These are phyloP conservation scores for Amphiprion ocellaris DNA, from an alignment of 2,113 vertebrate species.

Conservation along the genomic window DNA sequence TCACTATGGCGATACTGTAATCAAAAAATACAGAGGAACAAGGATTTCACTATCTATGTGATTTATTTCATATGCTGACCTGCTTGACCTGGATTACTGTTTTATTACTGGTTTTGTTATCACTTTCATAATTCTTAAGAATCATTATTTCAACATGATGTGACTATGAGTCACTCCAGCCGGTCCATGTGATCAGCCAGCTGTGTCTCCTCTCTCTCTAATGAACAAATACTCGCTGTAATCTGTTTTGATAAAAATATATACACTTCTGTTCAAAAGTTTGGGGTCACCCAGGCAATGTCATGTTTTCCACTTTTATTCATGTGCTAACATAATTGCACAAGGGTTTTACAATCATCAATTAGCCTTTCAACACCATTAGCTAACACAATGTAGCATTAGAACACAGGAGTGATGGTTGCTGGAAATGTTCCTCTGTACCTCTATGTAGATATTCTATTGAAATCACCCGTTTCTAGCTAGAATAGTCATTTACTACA, in stretches of 20 bases:
- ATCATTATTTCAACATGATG: slow-evolving; percentile 6
- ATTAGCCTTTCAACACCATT: no score
- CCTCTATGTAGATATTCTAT: no score
- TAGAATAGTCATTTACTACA: no score
- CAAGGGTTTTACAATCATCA: no score
- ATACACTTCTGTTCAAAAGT: no score
- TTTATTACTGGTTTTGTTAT: not conserved
- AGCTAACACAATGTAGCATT: no score
- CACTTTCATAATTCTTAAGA: not conserved
- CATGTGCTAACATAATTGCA: no score
- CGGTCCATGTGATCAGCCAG: slow-evolving; percentile 14
- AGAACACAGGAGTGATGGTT: no score
- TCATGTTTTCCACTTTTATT: no score
- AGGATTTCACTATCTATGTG: not conserved
- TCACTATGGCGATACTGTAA: not conserved
- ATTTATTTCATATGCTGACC: not conserved
- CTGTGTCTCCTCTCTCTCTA: not conserved
- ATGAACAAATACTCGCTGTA: not conserved
- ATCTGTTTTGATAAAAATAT: not conserved
- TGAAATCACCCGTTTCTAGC: no score
- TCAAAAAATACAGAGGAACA: not conserved
- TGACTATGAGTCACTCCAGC: slow-evolving; percentile 38
- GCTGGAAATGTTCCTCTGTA: no score
- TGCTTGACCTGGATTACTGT: not conserved
- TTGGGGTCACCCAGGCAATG: no score